Base-by-base conservation (phyloP, 1,140 invertebrate species). In the Microplitis demolitor region DNA sequence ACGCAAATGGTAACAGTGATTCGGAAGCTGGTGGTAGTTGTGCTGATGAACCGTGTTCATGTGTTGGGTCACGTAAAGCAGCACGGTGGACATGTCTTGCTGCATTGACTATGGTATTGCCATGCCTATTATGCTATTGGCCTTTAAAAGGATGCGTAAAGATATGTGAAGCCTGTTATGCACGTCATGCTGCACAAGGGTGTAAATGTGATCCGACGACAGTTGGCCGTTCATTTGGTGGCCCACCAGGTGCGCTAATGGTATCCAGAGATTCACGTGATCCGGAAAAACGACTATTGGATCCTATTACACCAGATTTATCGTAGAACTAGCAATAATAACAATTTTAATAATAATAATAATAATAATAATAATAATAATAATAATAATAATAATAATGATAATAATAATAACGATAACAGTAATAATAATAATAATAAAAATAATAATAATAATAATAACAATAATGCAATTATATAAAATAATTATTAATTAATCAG, bases 111-210 rank as follows among this genome's bases (percentile, higher is more conserved):
- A 84, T 95, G 76, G 89, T 92, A 75, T 89, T 98, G 84, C 96
- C 96, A 73, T 97, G 96, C 86, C 89, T 98, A 72, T 92, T 93
- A 84, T 93, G 94, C 82, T 98, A 98, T 87, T 97, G 95, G 94
- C 96, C 96, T 68, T 90, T 96, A 82, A 91, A 92, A 80, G 94
- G 92, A 34, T 93, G 91, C 84, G 91, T 96, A 74, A 90, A 91
- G 71, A 87, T 92, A 64, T 93, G 93, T 84, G 95, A 96, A 83
- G 89, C 90, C 76, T 93, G 92, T 79, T 97, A 97, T 87, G 93
- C 93, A 72, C 89, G 91, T 74, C 92, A 93, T 84, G 90, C 91
- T 8, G 89, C 90, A 63, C 91, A 92, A 77, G 93, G 94, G 70
- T 93, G 92, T 78, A 82, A 87, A 35, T 92, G 91, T 79, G 83